Conservation (phyloP, 2,888 invertebrate species). For the Pachydiplax longipennis region DNA sequence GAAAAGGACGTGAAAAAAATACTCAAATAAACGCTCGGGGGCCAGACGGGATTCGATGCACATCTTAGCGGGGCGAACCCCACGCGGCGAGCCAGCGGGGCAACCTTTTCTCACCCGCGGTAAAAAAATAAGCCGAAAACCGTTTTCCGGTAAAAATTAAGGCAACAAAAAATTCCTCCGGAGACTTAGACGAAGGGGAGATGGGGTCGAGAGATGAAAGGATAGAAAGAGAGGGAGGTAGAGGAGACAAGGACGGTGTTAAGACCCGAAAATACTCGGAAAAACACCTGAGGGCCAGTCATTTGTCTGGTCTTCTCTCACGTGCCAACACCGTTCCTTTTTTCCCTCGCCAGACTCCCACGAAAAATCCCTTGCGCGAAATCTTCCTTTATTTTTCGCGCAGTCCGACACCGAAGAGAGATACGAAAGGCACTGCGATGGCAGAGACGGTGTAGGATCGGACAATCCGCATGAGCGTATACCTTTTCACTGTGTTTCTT, state of each 20-base stretch:
- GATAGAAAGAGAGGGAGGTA: neutral
- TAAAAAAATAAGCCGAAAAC: slow-evolving; percentile 1
- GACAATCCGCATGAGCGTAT: neutral
- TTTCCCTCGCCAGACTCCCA: neutral
- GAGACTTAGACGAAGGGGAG: neutral
- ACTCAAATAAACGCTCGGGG: neutral
- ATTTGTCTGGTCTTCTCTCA: slow-evolving; percentile 10
- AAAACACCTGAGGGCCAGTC: slow-evolving; percentile 11
- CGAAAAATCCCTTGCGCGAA: neutral
- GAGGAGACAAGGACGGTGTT: neutral
- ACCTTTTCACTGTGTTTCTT: neutral
- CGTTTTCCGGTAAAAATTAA: slow-evolving; percentile 11
- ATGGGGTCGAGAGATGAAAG: neutral
- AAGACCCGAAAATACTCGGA: slow-evolving; percentile 14
- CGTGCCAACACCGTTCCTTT: neutral
- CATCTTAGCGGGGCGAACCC: neutral
- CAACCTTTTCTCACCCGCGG: neutral
- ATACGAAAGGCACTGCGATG: neutral
- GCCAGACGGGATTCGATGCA: neutral
- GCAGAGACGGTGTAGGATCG: neutral
- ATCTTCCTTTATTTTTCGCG: neutral
- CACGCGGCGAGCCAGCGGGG: neutral
- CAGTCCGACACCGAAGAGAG: neutral
- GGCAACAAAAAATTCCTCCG: neutral
- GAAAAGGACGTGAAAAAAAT: neutral